Evolutionary conservation across 2,797 vertebrate genomes (phyloP), one percentile per base, ranked within the genome.

Genomic region (Chelidonichthys spinosus): DNA sequence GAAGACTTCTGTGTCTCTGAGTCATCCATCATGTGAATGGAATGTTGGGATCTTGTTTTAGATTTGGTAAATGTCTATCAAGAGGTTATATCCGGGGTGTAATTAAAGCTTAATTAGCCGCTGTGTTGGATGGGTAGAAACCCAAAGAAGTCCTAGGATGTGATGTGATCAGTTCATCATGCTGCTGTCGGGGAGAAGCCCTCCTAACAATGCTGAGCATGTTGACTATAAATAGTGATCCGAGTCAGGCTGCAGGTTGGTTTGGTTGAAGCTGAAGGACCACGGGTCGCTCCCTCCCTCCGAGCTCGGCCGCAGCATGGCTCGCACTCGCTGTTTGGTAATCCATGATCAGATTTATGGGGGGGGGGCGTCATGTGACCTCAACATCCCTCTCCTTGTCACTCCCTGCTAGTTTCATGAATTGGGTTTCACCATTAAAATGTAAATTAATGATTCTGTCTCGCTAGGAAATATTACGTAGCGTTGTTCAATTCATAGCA

Each of bases 191-290:
- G 71, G 42, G 43, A 47, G 42, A 4, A 58, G 43, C 36, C 42
- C 15, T 60, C 25, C 11, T 9, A 66, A 61, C 7, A 76, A 47
- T n/a, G 0, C 1, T 32, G 35, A 61, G 18, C 11, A n/a, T 2
- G 47, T 36, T 74, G 46, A 33, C 67, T 69, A 7, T 67, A 59
- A 76, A 66, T 72, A 67, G 47, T 62, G 25, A 35, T 4, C 33
- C 9, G 7, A 32, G 11, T 53, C 1, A 10, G 14, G 39, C 35
- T 49, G 17, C 17, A 25, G 7, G 32, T 47, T 72, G 25, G 67
- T 73, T 59, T 72, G 40, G 49, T 58, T 65, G 50, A 66, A 63
- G 59, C 7, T 11, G 11, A 50, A 59, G 10, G 8, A 46, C 39
- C 47, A 37, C 13, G 1, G 9, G 4, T 56, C 11, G 8, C 9